Conservation (phyloP, 2,797 vertebrate genomes). For the Pipistrellus pygmaeus region DNA sequence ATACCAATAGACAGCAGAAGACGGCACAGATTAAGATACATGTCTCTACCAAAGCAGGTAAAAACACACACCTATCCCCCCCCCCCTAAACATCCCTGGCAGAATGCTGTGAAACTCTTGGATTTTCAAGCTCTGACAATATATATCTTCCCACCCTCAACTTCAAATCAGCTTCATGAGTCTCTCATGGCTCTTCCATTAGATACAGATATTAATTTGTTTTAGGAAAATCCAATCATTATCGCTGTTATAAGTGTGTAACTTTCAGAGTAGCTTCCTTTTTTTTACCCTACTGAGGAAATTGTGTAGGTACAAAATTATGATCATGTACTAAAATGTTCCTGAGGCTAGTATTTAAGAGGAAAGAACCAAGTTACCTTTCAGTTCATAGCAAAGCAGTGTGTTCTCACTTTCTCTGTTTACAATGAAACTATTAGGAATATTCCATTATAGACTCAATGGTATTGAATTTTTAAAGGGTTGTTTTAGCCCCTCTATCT, state of each 20-base stretch:
- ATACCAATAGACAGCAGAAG: constrained; percentile 66
- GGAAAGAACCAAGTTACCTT: constrained; percentile 32
- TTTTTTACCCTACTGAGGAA: neutral
- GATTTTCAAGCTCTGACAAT: neutral
- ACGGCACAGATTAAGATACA: neutral
- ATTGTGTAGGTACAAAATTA: neutral
- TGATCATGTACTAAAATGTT: neutral
- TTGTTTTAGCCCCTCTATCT: neutral
- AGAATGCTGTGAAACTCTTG: constrained; percentile 19
- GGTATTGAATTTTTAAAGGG: neutral
- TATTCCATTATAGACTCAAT: neutral
- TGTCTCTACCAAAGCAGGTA: constrained; percentile 82
- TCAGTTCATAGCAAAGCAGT: constrained; percentile 6
- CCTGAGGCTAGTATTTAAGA: neutral
- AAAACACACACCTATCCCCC: neutral
- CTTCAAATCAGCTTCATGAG: neutral
- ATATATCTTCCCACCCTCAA: neutral
- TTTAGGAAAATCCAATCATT: constrained; percentile 51
- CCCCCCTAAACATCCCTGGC: neutral
- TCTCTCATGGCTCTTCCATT: constrained; percentile 38
- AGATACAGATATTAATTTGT: neutral
- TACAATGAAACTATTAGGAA: constrained; percentile 52
- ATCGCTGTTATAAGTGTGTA: neutral
- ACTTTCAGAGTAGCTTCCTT: constrained; percentile 20
- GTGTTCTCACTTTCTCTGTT: neutral